Conservation (phyloP, 2,797 vertebrate species). For the Darevskia mixta region DNA sequence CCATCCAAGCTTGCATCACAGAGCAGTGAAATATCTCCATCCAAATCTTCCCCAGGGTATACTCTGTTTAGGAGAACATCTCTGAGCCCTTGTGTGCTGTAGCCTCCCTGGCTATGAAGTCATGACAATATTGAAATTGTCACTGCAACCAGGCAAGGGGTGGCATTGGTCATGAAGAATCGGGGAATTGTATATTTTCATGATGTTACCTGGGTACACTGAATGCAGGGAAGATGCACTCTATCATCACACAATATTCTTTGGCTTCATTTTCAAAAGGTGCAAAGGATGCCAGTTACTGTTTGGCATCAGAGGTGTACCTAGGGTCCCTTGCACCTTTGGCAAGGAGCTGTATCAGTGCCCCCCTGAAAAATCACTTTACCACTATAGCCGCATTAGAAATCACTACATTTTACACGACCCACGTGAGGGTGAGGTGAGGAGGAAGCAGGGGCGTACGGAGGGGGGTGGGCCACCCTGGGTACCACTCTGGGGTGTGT, state of each 20-base stretch:
- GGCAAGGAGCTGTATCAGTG: too few species aligned
- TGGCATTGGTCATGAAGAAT: too few species aligned
- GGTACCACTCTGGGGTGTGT: too few species aligned
- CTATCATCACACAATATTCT: not conserved
- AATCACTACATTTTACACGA: too few species aligned
- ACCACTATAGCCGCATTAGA: too few species aligned
- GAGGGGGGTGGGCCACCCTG: accelerated
- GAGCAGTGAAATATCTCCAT: not conserved
- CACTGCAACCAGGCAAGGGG: not conserved
- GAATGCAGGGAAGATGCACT: not conserved
- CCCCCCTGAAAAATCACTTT: too few species aligned
- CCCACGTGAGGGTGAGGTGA: too few species aligned
- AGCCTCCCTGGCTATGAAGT: not conserved
- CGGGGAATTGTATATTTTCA: not conserved
- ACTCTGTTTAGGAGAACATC: not conserved
- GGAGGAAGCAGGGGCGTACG: too few species aligned
- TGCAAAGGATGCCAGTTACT: not conserved
- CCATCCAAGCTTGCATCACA: not conserved
- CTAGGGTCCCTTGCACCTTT: too few species aligned
- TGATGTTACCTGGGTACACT: not conserved
- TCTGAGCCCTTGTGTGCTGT: not conserved
- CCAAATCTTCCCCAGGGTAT: not conserved
- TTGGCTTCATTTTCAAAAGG: too few species aligned
- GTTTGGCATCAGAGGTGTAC: not conserved
- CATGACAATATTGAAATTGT: not conserved